These are phyloP conservation scores for Ptilodon capucinus DNA, from an alignment of 2,888 invertebrate species.

Conservation along the genomic window DNA sequence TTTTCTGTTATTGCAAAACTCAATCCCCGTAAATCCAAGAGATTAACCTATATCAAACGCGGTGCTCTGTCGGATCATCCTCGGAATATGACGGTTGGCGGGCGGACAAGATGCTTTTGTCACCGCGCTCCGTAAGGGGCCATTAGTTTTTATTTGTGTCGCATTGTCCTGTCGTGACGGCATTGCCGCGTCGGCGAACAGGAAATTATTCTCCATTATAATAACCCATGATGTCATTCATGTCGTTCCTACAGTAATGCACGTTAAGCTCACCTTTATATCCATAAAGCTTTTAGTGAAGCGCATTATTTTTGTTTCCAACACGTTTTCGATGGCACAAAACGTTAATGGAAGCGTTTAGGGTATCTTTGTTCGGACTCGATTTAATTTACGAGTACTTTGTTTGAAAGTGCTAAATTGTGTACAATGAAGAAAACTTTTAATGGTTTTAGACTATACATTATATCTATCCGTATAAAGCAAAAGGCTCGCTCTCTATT, in stretches of 20 bases:
- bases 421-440: neutral
- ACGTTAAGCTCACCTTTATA: constrained; percentile 43
- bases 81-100: constrained; percentile 51
- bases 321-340: constrained; percentile 40
- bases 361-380: constrained; percentile 30
- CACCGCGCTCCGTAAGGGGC: constrained; percentile 42
- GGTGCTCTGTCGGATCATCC: constrained; percentile 50
- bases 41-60: constrained; percentile 61
- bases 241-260: constrained; percentile 49
- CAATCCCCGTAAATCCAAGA: constrained; percentile 55
- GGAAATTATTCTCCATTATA: constrained; percentile 67
- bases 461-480: no score
- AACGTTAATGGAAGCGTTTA: constrained; percentile 45
- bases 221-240: constrained; percentile 51
- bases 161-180: constrained; percentile 57
- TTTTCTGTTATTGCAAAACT: constrained; percentile 60
- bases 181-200: constrained; percentile 46
- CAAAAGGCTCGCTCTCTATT: no score
- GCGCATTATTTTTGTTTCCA: constrained; percentile 36
- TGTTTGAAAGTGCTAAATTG: constrained; percentile 35
- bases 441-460: no score
- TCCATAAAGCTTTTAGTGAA: constrained; percentile 46
- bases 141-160: constrained; percentile 71
- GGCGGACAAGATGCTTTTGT: constrained; percentile 54
- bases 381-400: constrained; percentile 19